Conservation (phyloP, 2,888 invertebrate genomes). For the Cryptocheilus praepositus region DNA sequence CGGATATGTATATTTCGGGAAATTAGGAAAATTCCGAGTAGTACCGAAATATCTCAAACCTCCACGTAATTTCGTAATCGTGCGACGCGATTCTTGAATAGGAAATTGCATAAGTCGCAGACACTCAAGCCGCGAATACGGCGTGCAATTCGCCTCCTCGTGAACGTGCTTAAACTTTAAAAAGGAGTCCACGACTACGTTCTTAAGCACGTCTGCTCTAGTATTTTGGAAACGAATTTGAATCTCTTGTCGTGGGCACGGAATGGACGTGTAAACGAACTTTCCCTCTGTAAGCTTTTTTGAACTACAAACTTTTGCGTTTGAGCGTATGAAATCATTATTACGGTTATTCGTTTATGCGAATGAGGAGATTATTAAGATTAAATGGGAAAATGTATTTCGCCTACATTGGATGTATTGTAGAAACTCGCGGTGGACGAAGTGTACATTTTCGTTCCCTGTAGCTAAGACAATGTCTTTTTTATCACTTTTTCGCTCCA, state of each 20-base stretch:
- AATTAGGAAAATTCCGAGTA: not conserved
- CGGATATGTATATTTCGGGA: no score
- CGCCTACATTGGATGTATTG: no score
- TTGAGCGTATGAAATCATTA: no score
- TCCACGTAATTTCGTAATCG: conserved; percentile 24
- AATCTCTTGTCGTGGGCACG: not conserved
- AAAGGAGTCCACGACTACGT: conserved; percentile 12
- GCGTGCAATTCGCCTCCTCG: conserved; percentile 10
- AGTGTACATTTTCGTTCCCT: no score
- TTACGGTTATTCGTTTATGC: no score
- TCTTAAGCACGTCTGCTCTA: not conserved
- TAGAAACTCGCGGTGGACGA: no score
- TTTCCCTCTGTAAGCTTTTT: no score
- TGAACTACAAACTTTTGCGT: no score
- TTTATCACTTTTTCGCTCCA: no score
- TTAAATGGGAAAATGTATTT: no score
- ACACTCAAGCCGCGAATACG: conserved; percentile 13
- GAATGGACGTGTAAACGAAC: not conserved
- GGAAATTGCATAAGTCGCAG: conserved; percentile 36
- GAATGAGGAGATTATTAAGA: no score
- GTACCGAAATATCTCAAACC: conserved; percentile 1
- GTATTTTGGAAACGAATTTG: conserved; percentile 16
- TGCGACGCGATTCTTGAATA: conserved; percentile 35
- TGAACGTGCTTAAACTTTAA: conserved; percentile 33
- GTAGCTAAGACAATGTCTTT: no score